Evolutionary conservation across 2,888 invertebrate species (phyloP).

Genomic region (Mystacides longicornis): DNA sequence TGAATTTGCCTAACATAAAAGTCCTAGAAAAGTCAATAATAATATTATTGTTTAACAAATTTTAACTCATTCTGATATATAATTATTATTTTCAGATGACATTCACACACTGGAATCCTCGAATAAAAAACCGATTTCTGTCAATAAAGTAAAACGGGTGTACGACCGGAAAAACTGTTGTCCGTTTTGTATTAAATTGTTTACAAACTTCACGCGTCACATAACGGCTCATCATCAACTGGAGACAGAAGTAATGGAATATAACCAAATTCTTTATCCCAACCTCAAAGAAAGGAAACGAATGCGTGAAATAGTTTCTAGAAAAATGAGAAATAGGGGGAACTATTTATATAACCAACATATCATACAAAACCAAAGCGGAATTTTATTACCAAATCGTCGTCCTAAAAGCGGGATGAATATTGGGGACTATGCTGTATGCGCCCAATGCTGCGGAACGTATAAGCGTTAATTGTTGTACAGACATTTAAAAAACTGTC

Average conservation of each 20-base stretch:
- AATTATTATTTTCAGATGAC: too few relatives aligned
- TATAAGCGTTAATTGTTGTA: conserved; percentile 4
- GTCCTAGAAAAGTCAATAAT: too few relatives aligned
- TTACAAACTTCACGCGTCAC: conserved; percentile 11
- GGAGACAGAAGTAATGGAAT: conserved; percentile 8
- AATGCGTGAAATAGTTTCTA: conserved; percentile 9
- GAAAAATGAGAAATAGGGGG: conserved; percentile 6
- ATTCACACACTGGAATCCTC: too few relatives aligned
- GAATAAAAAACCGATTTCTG: too few relatives aligned
- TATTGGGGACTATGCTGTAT: conserved; percentile 6
- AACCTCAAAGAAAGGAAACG: conserved; percentile 5
- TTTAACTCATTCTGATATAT: too few relatives aligned
- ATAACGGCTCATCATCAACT: background rate
- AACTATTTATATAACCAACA: background rate
- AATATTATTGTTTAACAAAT: too few relatives aligned
- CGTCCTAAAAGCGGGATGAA: background rate
- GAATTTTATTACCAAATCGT: conserved; percentile 2
- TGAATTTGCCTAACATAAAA: too few relatives aligned
- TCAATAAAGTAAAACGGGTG: too few relatives aligned
- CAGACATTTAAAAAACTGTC: conserved; percentile 10
- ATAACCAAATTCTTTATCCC: conserved; percentile 6
- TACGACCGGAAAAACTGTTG: conserved; percentile 9
- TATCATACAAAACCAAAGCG: background rate
- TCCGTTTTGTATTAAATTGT: conserved; percentile 6
- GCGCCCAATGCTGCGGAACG: conserved; percentile 8